Evolutionary conservation across 2,888 invertebrate species (phyloP), one percentile per base, ranked within the genome.

Genomic region (Drosophila pegasa): DNA sequence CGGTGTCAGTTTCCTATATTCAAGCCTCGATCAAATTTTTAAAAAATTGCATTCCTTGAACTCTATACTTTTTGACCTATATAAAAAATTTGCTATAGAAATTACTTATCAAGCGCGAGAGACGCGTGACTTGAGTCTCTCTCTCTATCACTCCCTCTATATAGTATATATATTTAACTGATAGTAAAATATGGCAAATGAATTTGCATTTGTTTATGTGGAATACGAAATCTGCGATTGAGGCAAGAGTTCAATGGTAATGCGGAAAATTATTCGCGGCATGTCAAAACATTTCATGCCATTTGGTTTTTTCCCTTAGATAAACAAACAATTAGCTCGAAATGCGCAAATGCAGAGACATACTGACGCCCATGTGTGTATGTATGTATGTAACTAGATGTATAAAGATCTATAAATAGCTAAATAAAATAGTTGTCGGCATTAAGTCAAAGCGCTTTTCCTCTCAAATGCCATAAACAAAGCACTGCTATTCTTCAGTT

Each of bases 221-320:
- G 25, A 12, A 27, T 2, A 25, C 7, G 35, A 27, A 29, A 35
- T 22, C 51, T 29, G 38, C 12, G 37, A 33, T 55, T 38, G 43
- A 59, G 40, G 41, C 60, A 73, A 64, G 75, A 80, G 81, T 81
- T 81, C 79, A 79, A 74, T 80, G 77, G 77, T 74, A 74, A 62
- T 65, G 52, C 59, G 70, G 52, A 64, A 77, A 41, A 74, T 74
- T 68, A 45, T 60, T 38, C 61, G 61, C 63, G 47, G 61, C 73
- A 67, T 86, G 80, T 80, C 84, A 83, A 76, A 86, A 86, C 84
- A 86, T 69, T 83, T 71, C 78, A 71, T 66, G 73, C 50, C 78
- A 63, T 69, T 68, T 78, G 60, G 64, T 51, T 61, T 72, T 75
- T 74, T 58, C 55, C 51, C 40, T 47, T 40, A 35, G 59, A 79